Conservation (phyloP, 1,140 invertebrate species). For the Drosophila pallidifrons region DNA sequence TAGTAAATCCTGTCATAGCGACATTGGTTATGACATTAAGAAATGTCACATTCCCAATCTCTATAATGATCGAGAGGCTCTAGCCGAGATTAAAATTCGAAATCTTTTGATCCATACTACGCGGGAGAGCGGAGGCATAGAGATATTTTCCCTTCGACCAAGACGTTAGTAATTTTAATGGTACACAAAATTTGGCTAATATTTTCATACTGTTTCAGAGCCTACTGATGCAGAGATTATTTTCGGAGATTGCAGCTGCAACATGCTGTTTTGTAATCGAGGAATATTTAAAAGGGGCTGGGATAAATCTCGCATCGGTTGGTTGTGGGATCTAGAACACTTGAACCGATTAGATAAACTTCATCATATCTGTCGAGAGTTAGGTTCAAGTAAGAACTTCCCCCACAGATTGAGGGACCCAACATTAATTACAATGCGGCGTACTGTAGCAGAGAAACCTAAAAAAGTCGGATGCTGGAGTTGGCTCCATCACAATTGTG, state of each 20-base stretch:
- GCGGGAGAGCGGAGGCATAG: background rate
- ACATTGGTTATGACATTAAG: background rate
- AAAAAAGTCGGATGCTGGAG: slow-evolving; percentile 29
- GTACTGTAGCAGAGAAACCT: background rate
- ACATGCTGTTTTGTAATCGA: slow-evolving; percentile 4
- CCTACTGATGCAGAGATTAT: slow-evolving; percentile 54
- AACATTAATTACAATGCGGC: background rate
- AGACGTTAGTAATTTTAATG: background rate
- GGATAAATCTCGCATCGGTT: slow-evolving; percentile 60
- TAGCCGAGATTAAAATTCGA: slow-evolving; percentile 28
- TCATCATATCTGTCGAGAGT: background rate
- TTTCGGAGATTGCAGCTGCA: slow-evolving; percentile 29
- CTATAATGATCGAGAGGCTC: slow-evolving; percentile 4
- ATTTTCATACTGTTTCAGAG: background rate
- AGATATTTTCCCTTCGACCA: background rate
- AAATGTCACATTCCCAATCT: background rate
- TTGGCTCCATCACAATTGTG: slow-evolving; percentile 38
- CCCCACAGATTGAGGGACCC: no score
- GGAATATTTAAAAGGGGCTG: slow-evolving; percentile 7
- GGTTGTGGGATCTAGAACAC: slow-evolving; percentile 56
- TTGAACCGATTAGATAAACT: slow-evolving; percentile 8
- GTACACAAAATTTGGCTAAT: no score
- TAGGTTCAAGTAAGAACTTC: background rate
- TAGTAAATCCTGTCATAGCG: slow-evolving; percentile 22
- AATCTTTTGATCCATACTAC: slow-evolving; percentile 19